Evolutionary conservation across 1,140 invertebrate species (phyloP), one percentile per base, ranked within the genome.

Genomic region (Pseudomyrmex flavicornis): DNA sequence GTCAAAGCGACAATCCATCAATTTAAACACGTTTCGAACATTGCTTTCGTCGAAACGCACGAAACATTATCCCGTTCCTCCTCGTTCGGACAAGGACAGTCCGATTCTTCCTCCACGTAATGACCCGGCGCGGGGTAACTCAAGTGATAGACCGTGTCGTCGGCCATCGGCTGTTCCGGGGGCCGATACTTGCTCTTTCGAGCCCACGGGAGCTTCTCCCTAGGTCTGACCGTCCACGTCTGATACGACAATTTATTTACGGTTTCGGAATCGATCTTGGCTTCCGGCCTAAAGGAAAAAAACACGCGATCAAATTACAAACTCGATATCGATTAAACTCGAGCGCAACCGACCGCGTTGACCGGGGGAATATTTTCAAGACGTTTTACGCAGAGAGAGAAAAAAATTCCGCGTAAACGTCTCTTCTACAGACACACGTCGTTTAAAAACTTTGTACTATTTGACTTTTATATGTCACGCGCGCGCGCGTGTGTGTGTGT

Each of bases 161-260:
- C 88, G n/a, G 89, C 85, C 93, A 95, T 95, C 13, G 91, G 85
- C 15, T 92, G 73, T 26, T 90, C 92, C 0, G 95, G 94, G 0
- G 88, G 88, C 59, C 89, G 63, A 80, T 95, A 95, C 17, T 89
- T 87, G 0, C 75, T 56, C 72, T 92, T 94, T n/a, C 83, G 77
- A 8, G 92, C 92, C 95, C 95, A 95, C 5, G 95, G 94, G 10
- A 92, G 89, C 4, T 91, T 86, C 48, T 93, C 92, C 12, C 93
- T 94, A 48, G 92, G 91, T 26, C 65, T 66, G 0, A 91, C 88
- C n/a, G 91, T 69, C 95, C 94, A 95, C n/a, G 93, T 86, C 58
- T 93, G 92, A 75, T 94, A 95, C 0, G 95, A 95, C 85, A 96
- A 93, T 91, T 96, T 96, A 50, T 96, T 96, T 2, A 96, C 91